Conservation (phyloP, 2,113 vertebrate genomes). For the Gallinago media region DNA sequence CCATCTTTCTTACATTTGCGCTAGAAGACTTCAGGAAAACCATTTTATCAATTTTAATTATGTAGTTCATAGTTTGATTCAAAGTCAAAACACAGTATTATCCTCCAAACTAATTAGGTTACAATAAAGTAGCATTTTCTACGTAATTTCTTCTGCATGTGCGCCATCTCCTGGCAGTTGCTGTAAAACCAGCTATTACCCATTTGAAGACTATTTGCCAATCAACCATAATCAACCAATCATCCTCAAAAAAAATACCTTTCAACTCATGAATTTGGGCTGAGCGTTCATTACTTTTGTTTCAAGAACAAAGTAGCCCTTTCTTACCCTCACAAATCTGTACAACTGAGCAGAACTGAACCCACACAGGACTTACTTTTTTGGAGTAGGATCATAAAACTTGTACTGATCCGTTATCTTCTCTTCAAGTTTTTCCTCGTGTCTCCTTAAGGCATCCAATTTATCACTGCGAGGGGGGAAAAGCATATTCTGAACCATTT, state of each 20-base stretch:
- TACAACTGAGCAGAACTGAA: not conserved
- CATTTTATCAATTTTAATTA: not conserved
- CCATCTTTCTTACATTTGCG: too few species aligned
- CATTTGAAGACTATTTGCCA: not conserved
- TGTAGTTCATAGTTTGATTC: not conserved
- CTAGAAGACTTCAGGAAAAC: not conserved
- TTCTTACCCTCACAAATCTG: too few species aligned
- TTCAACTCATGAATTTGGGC: not conserved
- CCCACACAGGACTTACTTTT: conserved; percentile 84
- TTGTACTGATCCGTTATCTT: conserved; percentile 99
- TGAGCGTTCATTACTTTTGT: conserved; percentile 67
- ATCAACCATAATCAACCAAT: not conserved
- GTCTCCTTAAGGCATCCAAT: conserved; percentile 89
- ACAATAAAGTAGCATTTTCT: not conserved
- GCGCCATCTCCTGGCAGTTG: not conserved
- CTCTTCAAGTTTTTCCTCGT: conserved; percentile 97
- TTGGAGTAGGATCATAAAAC: conserved; percentile 96
- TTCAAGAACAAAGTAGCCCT: not conserved
- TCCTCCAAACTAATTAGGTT: not conserved
- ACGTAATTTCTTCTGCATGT: conserved; percentile 11
- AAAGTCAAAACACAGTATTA: not conserved
- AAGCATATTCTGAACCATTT: too few species aligned
- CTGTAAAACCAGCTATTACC: not conserved
- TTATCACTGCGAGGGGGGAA: conserved; percentile 80
- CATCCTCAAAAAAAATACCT: accelerated